Evolutionary conservation across 1,140 invertebrate genomes (phyloP), one percentile per base, ranked within the genome.

Genomic region (Drosophila novamexicana): DNA sequence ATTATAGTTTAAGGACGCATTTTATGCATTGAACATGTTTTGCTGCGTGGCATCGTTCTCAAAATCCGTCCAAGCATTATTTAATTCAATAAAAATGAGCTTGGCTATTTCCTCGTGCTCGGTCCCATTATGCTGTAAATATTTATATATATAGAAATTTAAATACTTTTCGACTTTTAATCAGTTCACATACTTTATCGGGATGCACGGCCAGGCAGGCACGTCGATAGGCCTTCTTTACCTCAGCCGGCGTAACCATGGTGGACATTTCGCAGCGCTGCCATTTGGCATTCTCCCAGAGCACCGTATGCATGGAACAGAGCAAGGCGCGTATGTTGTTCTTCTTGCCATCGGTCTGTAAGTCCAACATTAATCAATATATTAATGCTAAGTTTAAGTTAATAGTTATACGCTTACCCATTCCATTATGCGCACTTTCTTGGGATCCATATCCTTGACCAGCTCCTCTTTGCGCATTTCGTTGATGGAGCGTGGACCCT

Each of bases 21-120:
- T 83, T 89, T 91, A 91, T 66, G 89, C 77, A 72, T 90, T 92
- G 75, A 97, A 97, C 91, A 97, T 93, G 91, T 97, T 97, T 92
- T 97, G 96, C 92, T 97, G 96, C 70, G 95, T 95, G 39, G 95
- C 93, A 92, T 97, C 96, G 85, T 97, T 97, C 93, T 99, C 98
- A 93, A 99, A 99, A 90, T 98, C 97, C 76, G 96, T 96, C 98
- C 98, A 99, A 9, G 98, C 98, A 92, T 99, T 99, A 93, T 99
- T 99, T 73, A 99, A 93, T 94, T 99, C 98, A 95, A 99, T 98
- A 93, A 99, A 99, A 89, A 99, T 98, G 88, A 99, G 93, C 93
- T 98, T 99, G 9, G 99, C 98, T 88, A 99, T 94, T 79, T 96
- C 95, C 93, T 98, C 97, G 90, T 98, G 97, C 37, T 95, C 94